Base-by-base conservation (phyloP, 1,140 invertebrate genomes). In the Apis laboriosa region DNA sequence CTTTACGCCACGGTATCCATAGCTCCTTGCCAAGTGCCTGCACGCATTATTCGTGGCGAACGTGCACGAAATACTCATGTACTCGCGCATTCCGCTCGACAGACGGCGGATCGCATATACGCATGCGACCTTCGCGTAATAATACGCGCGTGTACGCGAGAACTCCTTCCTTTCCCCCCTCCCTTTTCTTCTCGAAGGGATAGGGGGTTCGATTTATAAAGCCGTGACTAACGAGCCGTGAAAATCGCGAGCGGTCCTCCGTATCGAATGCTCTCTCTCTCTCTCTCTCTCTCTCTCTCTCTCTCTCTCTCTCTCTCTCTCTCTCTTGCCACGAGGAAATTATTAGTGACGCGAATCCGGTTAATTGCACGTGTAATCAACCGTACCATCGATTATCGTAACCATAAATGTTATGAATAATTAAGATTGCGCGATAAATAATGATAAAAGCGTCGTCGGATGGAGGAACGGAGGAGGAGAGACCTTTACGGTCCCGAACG, bases 141-240 rank as follows among this genome's bases (percentile, higher is more conserved):
- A 34, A 71, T 34, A 55, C 61, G 56, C 15, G 28, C 19, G 51
- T 1, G 13, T 4, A 1, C 2, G 0, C 19, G 34, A 5, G 58
- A 17, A 21, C 5, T 43, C 19, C 13, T 43, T 9, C 17, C 55
- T 66, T 56, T 60, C 56, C 34, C n/a, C 13, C 19, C 28, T 34
- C 43, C 17, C 67, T 77, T 60, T 24, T 81, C 53, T 55, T 17
- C 13, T 73, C 0, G 1, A 58, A 28, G 13, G 72, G 58, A 55
- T 61, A 68, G 75, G 34, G 34, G 34, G 34, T 64, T 86, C 85
- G 85, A 86, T 86, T 77, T 84, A 86, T 85, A 79, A 80, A 84
- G 68, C 75, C 88, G 80, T 81, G 77, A 71, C 89, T 86, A 91
- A 90, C 90, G 86, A 91, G 86, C 84, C 90, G 84, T 91, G 89